These are phyloP conservation scores for Caenorhabditis drosophilae DNA, from an alignment of 2,888 invertebrate species.

Conservation along the genomic window DNA sequence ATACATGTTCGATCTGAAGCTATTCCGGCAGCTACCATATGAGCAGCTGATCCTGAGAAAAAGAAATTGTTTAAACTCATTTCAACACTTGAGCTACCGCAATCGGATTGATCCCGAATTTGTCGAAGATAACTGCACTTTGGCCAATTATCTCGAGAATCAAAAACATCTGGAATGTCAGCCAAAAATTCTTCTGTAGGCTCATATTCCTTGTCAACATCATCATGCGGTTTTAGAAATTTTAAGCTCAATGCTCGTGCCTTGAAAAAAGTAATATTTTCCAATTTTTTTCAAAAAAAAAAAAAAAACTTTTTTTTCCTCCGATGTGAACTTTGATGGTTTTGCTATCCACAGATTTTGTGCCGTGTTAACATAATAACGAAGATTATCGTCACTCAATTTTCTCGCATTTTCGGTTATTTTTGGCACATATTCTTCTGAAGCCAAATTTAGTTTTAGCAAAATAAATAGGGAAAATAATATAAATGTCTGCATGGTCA, in stretches of 20 bases:
- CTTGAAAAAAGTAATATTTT: no score
- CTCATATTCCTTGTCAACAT: conserved; percentile 1
- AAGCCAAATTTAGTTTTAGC: no score
- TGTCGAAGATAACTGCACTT: conserved; percentile 16
- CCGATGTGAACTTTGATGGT: not conserved
- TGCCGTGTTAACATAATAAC: not conserved
- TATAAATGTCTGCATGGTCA: no score
- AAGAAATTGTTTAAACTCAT: not conserved
- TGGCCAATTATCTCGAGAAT: conserved; percentile 23
- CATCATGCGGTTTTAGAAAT: conserved; percentile 25
- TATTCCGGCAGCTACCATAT: conserved; percentile 25
- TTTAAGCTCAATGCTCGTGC: conserved; percentile 21
- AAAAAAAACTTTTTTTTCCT: not conserved
- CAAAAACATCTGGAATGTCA: conserved; percentile 19
- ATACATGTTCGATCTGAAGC: conserved; percentile 34
- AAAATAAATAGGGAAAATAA: no score
- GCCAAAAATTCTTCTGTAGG: not conserved
- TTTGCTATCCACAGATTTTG: not conserved
- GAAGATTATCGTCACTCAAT: not conserved
- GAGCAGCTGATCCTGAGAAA: conserved; percentile 28
- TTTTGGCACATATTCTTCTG: not conserved
- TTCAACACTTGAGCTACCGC: conserved; percentile 9
- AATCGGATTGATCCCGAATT: conserved; percentile 32
- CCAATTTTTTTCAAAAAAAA: not conserved
- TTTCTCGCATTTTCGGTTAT: not conserved